These are phyloP conservation scores for Caloenas nicobarica DNA, from an alignment of 2,113 vertebrate genomes.

Conservation along the genomic window DNA sequence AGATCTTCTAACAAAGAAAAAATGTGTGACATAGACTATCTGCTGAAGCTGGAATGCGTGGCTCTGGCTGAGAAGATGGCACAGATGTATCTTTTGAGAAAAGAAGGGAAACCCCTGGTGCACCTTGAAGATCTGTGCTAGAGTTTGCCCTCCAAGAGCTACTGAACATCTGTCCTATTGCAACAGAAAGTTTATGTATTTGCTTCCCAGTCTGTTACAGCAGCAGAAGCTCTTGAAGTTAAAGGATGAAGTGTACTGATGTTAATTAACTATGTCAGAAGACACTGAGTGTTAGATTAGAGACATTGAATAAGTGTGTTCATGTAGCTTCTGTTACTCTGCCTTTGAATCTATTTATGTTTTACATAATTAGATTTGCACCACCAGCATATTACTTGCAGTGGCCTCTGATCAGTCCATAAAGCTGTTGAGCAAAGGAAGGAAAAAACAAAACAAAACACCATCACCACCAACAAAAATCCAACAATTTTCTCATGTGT, in stretches of 20 bases:
- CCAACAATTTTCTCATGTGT: background rate
- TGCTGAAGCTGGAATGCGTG: background rate
- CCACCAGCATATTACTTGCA: background rate
- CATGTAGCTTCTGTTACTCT: background rate
- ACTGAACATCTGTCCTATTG: background rate
- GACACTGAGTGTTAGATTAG: background rate
- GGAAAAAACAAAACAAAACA: background rate
- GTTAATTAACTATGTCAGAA: background rate
- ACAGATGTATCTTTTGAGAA: background rate
- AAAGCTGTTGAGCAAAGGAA: background rate
- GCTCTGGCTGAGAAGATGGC: background rate
- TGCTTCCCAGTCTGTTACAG: background rate
- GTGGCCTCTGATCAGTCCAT: background rate
- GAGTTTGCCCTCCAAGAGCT: background rate
- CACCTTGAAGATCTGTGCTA: background rate
- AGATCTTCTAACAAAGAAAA: background rate
- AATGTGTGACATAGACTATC: background rate
- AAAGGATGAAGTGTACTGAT: background rate
- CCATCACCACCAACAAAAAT: too few species aligned
- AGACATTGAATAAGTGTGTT: background rate
- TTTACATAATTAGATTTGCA: background rate
- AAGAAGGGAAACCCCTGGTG: background rate
- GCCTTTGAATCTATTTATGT: background rate
- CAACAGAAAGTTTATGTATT: background rate
- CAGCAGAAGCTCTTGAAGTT: background rate